Percentiles rank a stretch among this genome's conserved stretches.
Evolutionary conservation across 1,140 invertebrate genomes (phyloP).

Genomic region (Aphidius gifuensis): DNA sequence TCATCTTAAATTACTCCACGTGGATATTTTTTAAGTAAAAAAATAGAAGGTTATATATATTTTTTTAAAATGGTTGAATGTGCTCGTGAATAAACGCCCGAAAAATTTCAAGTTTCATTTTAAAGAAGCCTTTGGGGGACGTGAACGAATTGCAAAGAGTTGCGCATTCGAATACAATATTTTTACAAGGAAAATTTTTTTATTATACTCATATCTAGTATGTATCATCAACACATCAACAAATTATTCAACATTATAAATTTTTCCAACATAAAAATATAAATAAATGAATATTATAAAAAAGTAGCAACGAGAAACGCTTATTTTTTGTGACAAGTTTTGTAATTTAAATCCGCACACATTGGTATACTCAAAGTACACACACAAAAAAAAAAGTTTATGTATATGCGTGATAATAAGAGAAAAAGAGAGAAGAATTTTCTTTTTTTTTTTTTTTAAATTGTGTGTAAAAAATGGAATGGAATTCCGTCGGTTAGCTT

Average conservation of each 20-base stretch:
- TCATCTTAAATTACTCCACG: too few species aligned
- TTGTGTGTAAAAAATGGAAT: constrained; percentile 27
- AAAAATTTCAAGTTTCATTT: not conserved
- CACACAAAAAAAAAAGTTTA: not conserved
- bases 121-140: constrained; percentile 4
- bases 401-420: not conserved
- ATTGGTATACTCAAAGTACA: too few species aligned
- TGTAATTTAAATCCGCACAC: too few species aligned
- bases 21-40: too few species aligned
- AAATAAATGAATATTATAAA: too few species aligned
- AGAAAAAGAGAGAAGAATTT: not conserved
- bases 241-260: not conserved
- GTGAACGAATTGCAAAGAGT: not conserved
- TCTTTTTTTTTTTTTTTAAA: too few species aligned
- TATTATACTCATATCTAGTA: too few species aligned
- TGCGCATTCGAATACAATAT: not conserved
- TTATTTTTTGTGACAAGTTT: too few species aligned
- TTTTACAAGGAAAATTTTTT: not conserved
- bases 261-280: not conserved
- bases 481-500: constrained; percentile 37
- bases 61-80: too few species aligned
- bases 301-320: too few species aligned
- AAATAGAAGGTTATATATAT: too few species aligned
- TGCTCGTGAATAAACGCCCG: not conserved
- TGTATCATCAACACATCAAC: not conserved